Base-by-base conservation (phyloP, 2,888 invertebrate genomes). In the Heteromurus nitidus region DNA sequence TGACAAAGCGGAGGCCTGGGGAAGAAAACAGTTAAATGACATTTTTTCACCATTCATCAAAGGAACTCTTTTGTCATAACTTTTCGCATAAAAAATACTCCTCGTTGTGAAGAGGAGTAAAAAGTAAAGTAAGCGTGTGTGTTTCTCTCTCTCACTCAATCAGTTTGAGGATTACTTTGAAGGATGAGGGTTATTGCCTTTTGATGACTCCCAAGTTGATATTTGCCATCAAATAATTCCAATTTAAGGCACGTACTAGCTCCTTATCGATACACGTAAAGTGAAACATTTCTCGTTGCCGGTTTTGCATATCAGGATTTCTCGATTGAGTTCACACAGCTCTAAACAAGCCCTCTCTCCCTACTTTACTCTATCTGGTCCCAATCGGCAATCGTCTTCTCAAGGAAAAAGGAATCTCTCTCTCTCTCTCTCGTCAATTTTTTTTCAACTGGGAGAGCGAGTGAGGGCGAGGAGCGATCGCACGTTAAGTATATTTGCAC, bases 291-390 rank as follows among this genome's bases (percentile, higher is more conserved):
- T 13, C 26, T 55, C 26, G 26, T 30, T 55, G 69, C 79, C 79
- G 70, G 79, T 79, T 79, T 79, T 79, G 70, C 79, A 79, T 79
- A 79, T 79, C 79, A 79, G 70, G 62, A 79, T 70, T 79, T 75
- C n/a, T 79, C 62, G 55, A 79, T 79, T 79, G 79, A 70, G 79
- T 79, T 79, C 70, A 70, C 70, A 62, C 53, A 47, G 24, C 70
- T 44, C 47, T 42, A 79, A 79, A 79, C 79, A 70, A 79, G 79
- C 79, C 69, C 60, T n/a, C n/a, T n/a, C n/a, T n/a, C n/a, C n/a
- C n/a, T n/a, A 60, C n/a, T n/a, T n/a, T n/a, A n/a, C n/a, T n/a
- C n/a, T 16, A 53, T 5, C n/a, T 53, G 18, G 20, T n/a, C n/a
- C 20, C 22, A 24, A 20, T 3, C 20, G 9, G 9, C 5, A 58